Evolutionary conservation across 2,888 invertebrate species (phyloP).

Genomic region (Hofmannophila pseudospretella): DNA sequence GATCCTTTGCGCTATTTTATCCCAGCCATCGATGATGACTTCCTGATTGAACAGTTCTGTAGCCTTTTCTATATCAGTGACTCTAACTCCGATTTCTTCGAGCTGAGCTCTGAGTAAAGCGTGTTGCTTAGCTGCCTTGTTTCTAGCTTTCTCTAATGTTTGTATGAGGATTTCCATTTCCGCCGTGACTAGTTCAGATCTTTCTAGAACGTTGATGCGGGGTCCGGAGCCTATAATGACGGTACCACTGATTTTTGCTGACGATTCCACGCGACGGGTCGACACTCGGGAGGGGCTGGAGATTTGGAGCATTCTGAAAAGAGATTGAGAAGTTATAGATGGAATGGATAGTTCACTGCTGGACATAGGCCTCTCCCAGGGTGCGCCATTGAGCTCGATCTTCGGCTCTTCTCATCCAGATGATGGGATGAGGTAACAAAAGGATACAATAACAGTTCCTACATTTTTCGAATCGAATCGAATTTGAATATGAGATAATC

Average conservation of each 20-base stretch:
- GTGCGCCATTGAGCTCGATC: too few species aligned
- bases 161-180: conserved; percentile 69
- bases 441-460: too few species aligned
- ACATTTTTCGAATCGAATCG: too few species aligned
- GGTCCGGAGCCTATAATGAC: conserved; percentile 46
- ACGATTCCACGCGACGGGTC: conserved; percentile 44
- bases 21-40: conserved; percentile 72
- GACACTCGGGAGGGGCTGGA: conserved; percentile 28
- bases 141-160: conserved; percentile 39
- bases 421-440: too few species aligned
- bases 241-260: conserved; percentile 50
- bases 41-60: conserved; percentile 66
- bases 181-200: conserved; percentile 64
- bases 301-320: background rate
- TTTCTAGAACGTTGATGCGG: conserved; percentile 70
- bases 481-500: too few species aligned
- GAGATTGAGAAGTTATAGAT: too few species aligned
- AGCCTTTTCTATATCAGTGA: conserved; percentile 67
- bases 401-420: too few species aligned
- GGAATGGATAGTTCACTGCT: too few species aligned
- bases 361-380: too few species aligned
- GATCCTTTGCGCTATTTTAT: conserved; percentile 78
- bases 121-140: conserved; percentile 48
- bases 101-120: conserved; percentile 67
- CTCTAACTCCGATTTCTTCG: conserved; percentile 75